Conservation (phyloP, 2,113 vertebrate genomes). For the Chloropsis hardwickii region DNA sequence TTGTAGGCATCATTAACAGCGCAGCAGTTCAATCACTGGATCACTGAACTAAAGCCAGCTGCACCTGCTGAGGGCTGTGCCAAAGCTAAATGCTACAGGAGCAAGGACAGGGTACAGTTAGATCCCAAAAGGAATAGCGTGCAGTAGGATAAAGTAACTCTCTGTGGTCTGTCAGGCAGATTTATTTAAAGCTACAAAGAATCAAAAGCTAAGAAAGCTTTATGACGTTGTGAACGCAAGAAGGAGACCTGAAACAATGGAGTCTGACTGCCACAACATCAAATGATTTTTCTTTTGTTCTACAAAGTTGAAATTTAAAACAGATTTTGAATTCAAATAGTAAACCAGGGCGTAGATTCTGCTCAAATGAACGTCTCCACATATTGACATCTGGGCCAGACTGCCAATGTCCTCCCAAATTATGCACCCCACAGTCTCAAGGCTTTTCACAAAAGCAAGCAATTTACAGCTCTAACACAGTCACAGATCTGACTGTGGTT, state of each 20-base stretch:
- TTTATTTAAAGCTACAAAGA: slow-evolving; percentile 9
- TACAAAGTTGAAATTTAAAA: neutral
- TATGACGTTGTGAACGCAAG: neutral
- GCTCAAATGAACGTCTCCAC: neutral
- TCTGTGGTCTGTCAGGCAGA: neutral
- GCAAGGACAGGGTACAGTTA: neutral
- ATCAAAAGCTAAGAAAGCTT: neutral
- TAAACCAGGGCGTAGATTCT: neutral
- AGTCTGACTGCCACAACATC: neutral
- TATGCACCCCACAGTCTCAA: neutral
- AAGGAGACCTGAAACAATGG: slow-evolving; percentile 35
- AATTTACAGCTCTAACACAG: neutral
- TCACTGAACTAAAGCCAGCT: neutral
- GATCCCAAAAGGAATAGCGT: neutral
- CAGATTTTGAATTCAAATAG: slow-evolving; percentile 6
- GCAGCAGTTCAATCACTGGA: neutral
- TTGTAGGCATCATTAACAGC: neutral
- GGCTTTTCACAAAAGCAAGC: neutral
- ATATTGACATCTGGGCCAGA: neutral
- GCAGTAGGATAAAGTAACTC: neutral
- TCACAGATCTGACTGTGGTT: neutral
- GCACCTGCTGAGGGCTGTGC: neutral
- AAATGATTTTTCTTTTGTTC: slow-evolving; percentile 27
- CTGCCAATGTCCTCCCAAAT: neutral
- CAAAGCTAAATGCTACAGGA: neutral